Evolutionary conservation across 2,113 vertebrate species (phyloP), one percentile per base, ranked within the genome.

Genomic region (Myotis brandtii): DNA sequence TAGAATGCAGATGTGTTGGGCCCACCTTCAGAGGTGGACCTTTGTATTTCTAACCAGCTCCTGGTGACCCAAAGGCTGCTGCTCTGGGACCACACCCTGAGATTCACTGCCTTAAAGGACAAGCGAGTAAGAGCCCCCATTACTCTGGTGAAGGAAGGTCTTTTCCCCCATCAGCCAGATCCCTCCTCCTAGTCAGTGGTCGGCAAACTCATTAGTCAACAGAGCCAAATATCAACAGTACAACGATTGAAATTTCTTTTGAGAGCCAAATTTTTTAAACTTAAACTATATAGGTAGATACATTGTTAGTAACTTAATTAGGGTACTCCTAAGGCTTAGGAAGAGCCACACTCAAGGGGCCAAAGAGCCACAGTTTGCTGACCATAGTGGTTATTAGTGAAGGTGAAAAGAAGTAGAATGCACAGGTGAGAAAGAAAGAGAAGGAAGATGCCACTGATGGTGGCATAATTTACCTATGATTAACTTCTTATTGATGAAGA

Each of bases 1-100:
- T 95, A 95, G 95, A 93, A 87, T 27, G 81, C 9, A n/a, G 40
- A 52, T 67, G 76, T 90, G n/a, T 30, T 87, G 37, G 20, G 37
- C 1, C 32, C 3, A 43, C 67, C 18, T 5, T 32, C 59, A 46
- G n/a, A 90, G 37, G 80, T 54, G 54, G 27, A 34, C 21, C 37
- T 62, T 21, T 46, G 13, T 43, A 10, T 46, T 84, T 93, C 77
- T 93, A 97, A 95, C 12, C 93, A 89, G 87, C 9, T 76, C 59
- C 80, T 72, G 37, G 52, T 75, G 84, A 67, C 79, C 37, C 1
- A 12, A n/a, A 30, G n/a, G 4, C 11, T 8, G 2, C 25, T 7
- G 17, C 81, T 23, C 12, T 13, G 52, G 40, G 40, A 90, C 37
- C 6, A 50, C 12, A 48, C n/a, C 48, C 73, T 9, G 16, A 73